phyloP scores from a whole-genome alignment of 2,113 vertebrate genomes.

The Psophia crepitans region DNA sequence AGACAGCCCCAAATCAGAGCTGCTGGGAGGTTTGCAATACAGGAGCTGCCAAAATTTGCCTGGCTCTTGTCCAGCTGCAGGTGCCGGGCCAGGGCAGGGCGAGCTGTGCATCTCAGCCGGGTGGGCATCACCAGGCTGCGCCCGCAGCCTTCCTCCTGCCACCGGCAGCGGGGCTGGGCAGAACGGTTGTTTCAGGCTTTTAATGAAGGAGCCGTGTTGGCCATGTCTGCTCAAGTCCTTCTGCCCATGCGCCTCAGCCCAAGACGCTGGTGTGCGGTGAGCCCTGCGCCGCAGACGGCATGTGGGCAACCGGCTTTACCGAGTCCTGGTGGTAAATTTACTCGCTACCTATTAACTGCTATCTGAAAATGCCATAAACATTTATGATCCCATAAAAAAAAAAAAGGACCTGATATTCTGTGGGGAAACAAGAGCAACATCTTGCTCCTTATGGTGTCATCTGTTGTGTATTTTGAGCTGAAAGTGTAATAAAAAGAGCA shows the following conservation, averaged over 20 bases:
- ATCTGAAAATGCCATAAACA: neutral
- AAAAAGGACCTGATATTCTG: neutral
- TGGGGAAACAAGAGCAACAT: neutral
- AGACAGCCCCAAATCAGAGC: neutral
- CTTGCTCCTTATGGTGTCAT: neutral
- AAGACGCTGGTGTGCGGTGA: fast-evolving
- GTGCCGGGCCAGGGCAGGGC: neutral
- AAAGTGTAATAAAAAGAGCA: neutral
- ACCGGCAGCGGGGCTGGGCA: neutral
- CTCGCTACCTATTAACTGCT: neutral
- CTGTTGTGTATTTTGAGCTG: neutral
- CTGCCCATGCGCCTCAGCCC: fast-evolving
- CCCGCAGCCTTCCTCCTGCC: neutral
- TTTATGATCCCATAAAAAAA: neutral
- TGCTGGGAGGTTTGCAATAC: neutral
- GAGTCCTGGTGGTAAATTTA: neutral
- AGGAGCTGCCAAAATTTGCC: neutral
- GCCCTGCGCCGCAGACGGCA: neutral
- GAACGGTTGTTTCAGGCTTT: neutral
- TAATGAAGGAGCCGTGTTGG: neutral
- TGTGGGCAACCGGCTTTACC: neutral
- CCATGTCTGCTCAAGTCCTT: neutral
- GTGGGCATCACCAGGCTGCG: neutral
- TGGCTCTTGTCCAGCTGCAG: neutral
- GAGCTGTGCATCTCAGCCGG: neutral